These are phyloP conservation scores for Sicus ferrugineus DNA, from an alignment of 2,888 invertebrate genomes.

Conservation along the genomic window DNA sequence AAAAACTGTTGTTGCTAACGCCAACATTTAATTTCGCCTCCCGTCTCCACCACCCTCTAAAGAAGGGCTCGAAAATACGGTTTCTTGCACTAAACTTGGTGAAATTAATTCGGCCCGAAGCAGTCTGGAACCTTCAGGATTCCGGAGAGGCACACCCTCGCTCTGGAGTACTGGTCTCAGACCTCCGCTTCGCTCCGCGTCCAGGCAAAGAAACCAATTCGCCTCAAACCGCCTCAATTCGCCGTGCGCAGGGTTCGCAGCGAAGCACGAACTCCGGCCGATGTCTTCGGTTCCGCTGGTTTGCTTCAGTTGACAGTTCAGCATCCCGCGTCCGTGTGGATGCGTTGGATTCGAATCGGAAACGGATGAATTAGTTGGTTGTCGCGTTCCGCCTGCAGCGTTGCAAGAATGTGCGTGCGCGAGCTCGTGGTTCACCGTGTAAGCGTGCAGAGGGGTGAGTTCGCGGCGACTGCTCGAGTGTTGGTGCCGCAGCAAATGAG, in stretches of 20 bases:
- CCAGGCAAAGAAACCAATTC: too few species aligned
- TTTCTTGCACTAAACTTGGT: too few species aligned
- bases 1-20: too few species aligned
- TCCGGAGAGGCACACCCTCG: too few species aligned
- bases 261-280: conserved; percentile 9
- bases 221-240: background rate
- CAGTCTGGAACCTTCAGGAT: too few species aligned
- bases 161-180: too few species aligned
- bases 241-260: background rate
- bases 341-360: conserved; percentile 43
- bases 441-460: conserved; percentile 26
- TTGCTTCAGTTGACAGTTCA: conserved; percentile 22
- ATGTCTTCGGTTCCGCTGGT: conserved; percentile 11
- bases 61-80: too few species aligned
- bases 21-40: too few species aligned
- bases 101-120: too few species aligned
- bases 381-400: conserved; percentile 20
- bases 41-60: too few species aligned
- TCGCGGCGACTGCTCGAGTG: conserved; percentile 22
- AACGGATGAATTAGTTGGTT: conserved; percentile 40
- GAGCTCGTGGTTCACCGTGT: conserved; percentile 10
- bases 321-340: conserved; percentile 8
- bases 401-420: conserved; percentile 20
- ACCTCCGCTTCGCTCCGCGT: too few species aligned
- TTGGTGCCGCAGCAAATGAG: conserved; percentile 24